Evolutionary conservation across 2,888 invertebrate genomes (phyloP).

Genomic region (Drosophila mercatorum): DNA sequence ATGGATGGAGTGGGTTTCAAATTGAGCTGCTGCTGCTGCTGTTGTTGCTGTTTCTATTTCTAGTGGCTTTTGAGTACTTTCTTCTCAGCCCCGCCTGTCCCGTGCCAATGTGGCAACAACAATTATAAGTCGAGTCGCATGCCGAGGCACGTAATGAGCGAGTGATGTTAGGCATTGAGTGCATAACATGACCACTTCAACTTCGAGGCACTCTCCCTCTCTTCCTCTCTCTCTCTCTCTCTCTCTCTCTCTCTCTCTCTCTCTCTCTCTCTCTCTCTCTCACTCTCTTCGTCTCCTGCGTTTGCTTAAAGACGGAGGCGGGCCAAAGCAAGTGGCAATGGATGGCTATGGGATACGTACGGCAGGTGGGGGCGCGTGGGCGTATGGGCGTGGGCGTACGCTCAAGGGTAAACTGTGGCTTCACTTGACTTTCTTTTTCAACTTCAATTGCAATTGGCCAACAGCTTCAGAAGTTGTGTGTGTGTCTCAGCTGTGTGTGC

Average conservation of each 20-base stretch:
- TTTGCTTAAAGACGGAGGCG: background rate
- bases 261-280: background rate
- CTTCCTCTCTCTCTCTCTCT: background rate
- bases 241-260: background rate
- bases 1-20: background rate
- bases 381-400: background rate
- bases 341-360: background rate
- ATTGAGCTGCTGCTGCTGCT: background rate
- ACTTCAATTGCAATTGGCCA: constrained; percentile 23
- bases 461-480: constrained; percentile 8
- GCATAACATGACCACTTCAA: constrained; percentile 39
- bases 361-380: background rate
- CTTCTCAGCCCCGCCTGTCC: constrained; percentile 4
- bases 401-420: constrained; percentile 5
- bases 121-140: constrained; percentile 24
- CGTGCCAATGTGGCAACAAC: constrained; percentile 12
- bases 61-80: constrained; percentile 7
- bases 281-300: background rate
- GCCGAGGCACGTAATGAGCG: constrained; percentile 42
- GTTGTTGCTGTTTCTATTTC: background rate
- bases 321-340: too few species aligned
- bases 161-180: constrained; percentile 19
- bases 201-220: background rate
- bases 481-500: background rate
- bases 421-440: constrained; percentile 38